A percentile compares a stretch with the other conserved stretches of the same genome.
Evolutionary conservation across 1,140 invertebrate genomes (phyloP).

Genomic region (Ceratitis capitata): DNA sequence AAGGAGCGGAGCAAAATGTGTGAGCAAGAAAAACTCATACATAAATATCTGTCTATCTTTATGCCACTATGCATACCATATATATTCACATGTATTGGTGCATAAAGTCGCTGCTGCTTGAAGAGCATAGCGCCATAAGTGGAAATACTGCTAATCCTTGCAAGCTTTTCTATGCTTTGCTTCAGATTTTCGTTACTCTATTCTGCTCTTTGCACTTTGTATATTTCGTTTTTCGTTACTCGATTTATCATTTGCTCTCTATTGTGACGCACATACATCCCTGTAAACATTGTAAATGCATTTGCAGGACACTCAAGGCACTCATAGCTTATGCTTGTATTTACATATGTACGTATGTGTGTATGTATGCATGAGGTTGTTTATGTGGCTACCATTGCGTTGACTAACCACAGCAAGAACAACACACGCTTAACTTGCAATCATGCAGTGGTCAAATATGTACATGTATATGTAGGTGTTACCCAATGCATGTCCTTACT

Average conservation of each 20-base stretch:
- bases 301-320: not conserved
- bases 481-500: not conserved
- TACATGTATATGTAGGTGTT: not conserved
- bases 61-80: not conserved
- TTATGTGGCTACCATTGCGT: not conserved
- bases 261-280: not conserved
- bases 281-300: not conserved
- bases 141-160: not conserved
- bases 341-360: no score
- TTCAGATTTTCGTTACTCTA: not conserved
- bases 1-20: not conserved
- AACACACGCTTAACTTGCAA: not conserved
- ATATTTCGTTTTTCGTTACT: not conserved
- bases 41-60: not conserved
- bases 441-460: not conserved
- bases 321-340: not conserved
- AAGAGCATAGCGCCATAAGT: not conserved
- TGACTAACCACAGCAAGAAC: not conserved
- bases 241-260: not conserved
- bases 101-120: not conserved
- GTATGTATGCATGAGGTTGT: no score
- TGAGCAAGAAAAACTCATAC: not conserved
- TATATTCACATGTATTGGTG: not conserved
- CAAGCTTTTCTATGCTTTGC: not conserved
- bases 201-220: not conserved